A percentile compares a stretch with the other conserved stretches of the same genome.
phyloP scores from a whole-genome alignment of 1,140 invertebrate species.

The Drosophila willistoni region DNA sequence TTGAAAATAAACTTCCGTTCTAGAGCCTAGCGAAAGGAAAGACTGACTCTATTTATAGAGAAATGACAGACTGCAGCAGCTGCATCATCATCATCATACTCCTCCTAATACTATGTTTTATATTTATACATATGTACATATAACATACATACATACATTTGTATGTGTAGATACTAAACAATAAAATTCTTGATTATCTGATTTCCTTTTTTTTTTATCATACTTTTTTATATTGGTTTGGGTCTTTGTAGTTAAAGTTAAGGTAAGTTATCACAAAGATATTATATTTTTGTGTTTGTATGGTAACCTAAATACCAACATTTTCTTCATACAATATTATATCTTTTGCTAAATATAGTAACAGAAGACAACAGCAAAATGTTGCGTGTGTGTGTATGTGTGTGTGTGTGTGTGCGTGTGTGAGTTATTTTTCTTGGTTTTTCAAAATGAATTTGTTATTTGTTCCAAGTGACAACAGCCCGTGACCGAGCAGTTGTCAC shows the following conservation, averaged over 20 bases:
- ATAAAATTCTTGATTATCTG: not conserved
- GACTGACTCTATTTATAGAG: constrained; percentile 31
- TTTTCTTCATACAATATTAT: not conserved
- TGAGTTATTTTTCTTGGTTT: not conserved
- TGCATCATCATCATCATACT: constrained; percentile 10
- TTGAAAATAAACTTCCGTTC: constrained; percentile 42
- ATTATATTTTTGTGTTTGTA: not conserved
- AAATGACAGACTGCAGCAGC: constrained; percentile 28
- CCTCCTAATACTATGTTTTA: not conserved
- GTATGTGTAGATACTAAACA: not conserved
- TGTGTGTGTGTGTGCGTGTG: not conserved
- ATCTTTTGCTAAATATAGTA: constrained; percentile 4
- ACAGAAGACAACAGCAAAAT: not conserved
- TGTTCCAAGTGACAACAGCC: constrained; percentile 3
- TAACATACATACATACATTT: not conserved
- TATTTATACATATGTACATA: constrained; percentile 4
- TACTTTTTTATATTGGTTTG: not conserved
- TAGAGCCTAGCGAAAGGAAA: constrained; percentile 4
- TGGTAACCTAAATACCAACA: constrained; percentile 5
- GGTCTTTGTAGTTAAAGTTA: not conserved
- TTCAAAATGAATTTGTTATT: constrained; percentile 2
- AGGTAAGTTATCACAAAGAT: not conserved
- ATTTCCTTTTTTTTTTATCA: not conserved
- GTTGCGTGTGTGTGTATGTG: not conserved
- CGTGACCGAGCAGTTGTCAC: not conserved